Evolutionary conservation across 2,113 vertebrate species (phyloP).

Genomic region (Rhineura floridana): DNA sequence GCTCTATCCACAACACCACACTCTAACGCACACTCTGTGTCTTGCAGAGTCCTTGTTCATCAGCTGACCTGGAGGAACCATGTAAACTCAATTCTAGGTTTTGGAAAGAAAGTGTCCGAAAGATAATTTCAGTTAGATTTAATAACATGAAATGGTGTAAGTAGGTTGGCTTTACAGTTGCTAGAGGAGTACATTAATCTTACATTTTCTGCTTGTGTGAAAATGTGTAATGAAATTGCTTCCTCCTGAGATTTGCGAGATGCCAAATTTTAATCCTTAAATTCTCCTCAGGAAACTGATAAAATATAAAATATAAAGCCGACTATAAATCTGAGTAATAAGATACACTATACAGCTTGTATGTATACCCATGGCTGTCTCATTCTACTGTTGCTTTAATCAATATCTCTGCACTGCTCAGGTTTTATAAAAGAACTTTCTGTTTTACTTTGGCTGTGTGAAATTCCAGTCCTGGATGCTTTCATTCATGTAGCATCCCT

Average conservation of each 20-base stretch:
- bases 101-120: background rate
- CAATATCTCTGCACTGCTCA: background rate
- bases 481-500: background rate
- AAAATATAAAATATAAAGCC: background rate
- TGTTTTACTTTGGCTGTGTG: rapidly evolving
- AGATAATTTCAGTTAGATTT: background rate
- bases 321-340: background rate
- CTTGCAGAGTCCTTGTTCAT: background rate
- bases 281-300: background rate
- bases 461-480: background rate
- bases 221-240: background rate
- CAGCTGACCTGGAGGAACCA: background rate
- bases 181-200: background rate
- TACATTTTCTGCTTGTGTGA: background rate
- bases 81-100: background rate
- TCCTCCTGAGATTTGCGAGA: background rate
- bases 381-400: background rate
- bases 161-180: background rate
- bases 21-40: background rate
- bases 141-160: background rate
- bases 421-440: background rate
- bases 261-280: background rate
- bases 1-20: background rate
- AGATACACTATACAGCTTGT: background rate
- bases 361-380: background rate